These are phyloP conservation scores for Eleutherodactylus coqui DNA, from an alignment of 2,797 vertebrate genomes.

Conservation along the genomic window DNA sequence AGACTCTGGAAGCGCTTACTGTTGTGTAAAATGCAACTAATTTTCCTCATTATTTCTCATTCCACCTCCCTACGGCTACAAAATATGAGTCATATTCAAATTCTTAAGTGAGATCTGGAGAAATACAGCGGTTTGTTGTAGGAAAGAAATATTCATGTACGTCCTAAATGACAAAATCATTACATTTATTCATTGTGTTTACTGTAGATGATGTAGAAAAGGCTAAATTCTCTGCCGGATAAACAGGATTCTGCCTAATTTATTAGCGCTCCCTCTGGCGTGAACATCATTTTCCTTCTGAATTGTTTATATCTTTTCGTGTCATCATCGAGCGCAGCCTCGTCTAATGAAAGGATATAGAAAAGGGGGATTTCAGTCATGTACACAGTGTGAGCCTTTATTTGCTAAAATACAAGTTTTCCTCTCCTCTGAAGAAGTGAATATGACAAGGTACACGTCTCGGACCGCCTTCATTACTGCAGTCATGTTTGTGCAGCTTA, in stretches of 20 bases:
- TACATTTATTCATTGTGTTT: slow-evolving; percentile 54
- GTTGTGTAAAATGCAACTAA: slow-evolving; percentile 62
- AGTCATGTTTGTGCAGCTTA: slow-evolving; percentile 34
- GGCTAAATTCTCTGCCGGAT: slow-evolving; percentile 44
- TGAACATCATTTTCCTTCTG: slow-evolving; percentile 30
- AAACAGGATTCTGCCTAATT: slow-evolving; percentile 55
- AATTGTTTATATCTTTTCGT: slow-evolving; percentile 45
- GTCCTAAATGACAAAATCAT: slow-evolving; percentile 55
- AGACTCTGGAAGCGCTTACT: slow-evolving; percentile 57
- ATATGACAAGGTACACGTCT: slow-evolving; percentile 41
- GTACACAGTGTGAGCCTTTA: slow-evolving; percentile 1
- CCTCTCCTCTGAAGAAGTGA: slow-evolving; percentile 17
- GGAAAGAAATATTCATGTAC: slow-evolving; percentile 48
- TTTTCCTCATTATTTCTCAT: slow-evolving; percentile 60
- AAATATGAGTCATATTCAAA: slow-evolving; percentile 52
- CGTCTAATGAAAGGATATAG: background rate
- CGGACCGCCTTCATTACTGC: slow-evolving; percentile 18
- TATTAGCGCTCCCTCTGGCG: slow-evolving; percentile 55
- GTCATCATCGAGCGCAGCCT: slow-evolving; percentile 14
- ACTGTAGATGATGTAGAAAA: slow-evolving; percentile 41
- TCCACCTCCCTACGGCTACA: slow-evolving; percentile 49
- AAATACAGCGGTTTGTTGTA: slow-evolving; percentile 17
- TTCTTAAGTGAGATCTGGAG: slow-evolving; percentile 29
- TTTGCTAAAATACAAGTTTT: slow-evolving; percentile 38
- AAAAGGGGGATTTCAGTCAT: slow-evolving; percentile 30